Base-by-base conservation (phyloP, 2,888 invertebrate species). In the Pammene fasciana region DNA sequence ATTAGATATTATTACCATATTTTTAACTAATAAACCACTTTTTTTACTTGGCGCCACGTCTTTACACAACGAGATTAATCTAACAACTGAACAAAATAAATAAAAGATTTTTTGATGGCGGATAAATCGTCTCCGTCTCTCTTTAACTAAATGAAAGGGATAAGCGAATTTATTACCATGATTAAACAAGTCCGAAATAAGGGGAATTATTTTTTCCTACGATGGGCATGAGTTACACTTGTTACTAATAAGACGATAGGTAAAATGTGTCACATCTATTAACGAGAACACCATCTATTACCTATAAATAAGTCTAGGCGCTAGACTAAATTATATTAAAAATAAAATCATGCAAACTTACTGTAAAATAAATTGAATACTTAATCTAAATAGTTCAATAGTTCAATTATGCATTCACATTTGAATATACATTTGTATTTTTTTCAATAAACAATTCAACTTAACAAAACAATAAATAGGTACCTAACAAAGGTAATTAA, bases 41-140 rank as follows among this genome's bases (percentile, higher is more conserved):
- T 14, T 14, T n/a, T 43, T 59, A 18, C 13, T 10, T 3, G n/a
- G 0, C 18, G 9, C 1, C n/a, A 45, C 59, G 59, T 59, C 34
- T 45, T 9, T 14, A 6, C 45, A 41, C 34, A 0, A 34, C 43
- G 45, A 34, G 59, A 45, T 34, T 45, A 26, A 45, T 10, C 26
- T 45, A 14, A 14, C 45, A n/a, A 59, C 59, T 59, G 41, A 45
- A 55, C 14, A n/a, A 55, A 16, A 26, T n/a, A 57, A 41, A n/a
- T 36, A 38, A 41, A 9, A 43, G 9, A 43, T 11, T 9, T 43
- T 43, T 10, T 43, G 7, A 43, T 59, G 41, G 5, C 10, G 45
- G 56, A 10, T n/a, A n/a, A 5, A 8, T 26, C n/a, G n/a, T 54
- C 1, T n/a, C 0, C 18, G 18, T n/a, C 45, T 43, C 43, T 43